phyloP scores from a whole-genome alignment of 2,113 vertebrate species.

The Jaculus jaculus region DNA sequence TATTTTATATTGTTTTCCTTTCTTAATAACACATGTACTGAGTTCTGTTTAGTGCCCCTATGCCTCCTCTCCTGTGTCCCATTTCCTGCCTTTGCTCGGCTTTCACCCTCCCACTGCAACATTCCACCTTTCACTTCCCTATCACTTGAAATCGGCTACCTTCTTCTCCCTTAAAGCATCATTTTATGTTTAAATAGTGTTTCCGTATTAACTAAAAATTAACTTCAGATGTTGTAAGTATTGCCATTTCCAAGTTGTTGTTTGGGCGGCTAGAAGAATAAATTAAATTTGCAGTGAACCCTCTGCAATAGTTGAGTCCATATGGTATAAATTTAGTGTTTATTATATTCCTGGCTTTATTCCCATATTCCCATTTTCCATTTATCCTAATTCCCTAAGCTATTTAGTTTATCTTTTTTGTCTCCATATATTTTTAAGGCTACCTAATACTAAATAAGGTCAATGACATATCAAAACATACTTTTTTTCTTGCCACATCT shows the following conservation, averaged over 20 bases:
- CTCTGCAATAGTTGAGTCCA: neutral
- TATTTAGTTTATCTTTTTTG: neutral
- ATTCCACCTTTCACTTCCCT: no score
- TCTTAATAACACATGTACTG: no score
- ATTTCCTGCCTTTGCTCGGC: neutral
- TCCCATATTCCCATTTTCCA: neutral
- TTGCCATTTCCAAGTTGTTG: neutral
- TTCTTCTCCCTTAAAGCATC: no score
- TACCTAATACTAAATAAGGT: conserved; percentile 13
- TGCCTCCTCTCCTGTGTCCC: neutral
- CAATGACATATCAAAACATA: neutral
- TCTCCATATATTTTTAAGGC: neutral
- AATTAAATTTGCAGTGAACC: neutral
- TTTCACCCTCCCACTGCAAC: no score
- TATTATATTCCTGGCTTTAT: conserved; percentile 5
- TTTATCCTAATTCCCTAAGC: neutral
- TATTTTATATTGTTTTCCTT: no score
- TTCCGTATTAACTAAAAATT: neutral
- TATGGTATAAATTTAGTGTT: neutral
- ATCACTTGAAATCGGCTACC: no score
- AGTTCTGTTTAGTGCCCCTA: neutral
- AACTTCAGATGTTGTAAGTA: neutral
- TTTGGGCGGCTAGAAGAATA: neutral
- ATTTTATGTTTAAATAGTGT: neutral
- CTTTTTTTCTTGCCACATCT: neutral